A percentile compares a stretch with the other conserved stretches of the same genome.
Evolutionary conservation across 2,113 vertebrate genomes (phyloP).

Genomic region (Struthio camelus): DNA sequence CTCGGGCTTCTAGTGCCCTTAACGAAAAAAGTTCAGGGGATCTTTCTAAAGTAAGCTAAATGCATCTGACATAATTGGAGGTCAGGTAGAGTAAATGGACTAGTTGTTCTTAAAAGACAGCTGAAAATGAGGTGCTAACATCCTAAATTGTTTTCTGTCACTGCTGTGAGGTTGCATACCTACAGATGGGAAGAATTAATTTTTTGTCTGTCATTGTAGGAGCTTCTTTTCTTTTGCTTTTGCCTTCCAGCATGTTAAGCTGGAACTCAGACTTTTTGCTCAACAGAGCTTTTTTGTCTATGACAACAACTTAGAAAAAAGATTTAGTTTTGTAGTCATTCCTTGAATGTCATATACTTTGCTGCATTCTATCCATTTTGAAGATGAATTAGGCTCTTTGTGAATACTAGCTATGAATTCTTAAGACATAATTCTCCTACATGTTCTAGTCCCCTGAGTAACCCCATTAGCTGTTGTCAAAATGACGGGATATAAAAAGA

Average conservation of each 20-base stretch:
- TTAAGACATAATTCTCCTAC: not conserved
- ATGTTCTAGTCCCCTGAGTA: not conserved
- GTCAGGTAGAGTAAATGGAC: conserved; percentile 25
- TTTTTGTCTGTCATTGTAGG: not conserved
- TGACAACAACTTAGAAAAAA: not conserved
- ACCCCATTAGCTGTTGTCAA: not conserved
- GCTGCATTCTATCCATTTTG: not conserved
- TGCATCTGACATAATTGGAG: not conserved
- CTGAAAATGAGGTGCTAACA: conserved; percentile 31
- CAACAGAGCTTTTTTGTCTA: not conserved
- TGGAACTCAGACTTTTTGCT: not conserved
- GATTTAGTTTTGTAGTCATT: not conserved
- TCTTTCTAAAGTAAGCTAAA: conserved; percentile 9
- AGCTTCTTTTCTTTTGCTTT: not conserved
- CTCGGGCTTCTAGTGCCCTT: not conserved
- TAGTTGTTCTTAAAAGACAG: not conserved
- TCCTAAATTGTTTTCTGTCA: not conserved
- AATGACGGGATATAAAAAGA: not conserved
- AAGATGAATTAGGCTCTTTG: not conserved
- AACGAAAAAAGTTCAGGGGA: not conserved
- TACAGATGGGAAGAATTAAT: not conserved
- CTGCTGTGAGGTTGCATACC: not conserved
- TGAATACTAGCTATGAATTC: not conserved
- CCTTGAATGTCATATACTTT: not conserved
- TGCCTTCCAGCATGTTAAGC: not conserved